phyloP scores from a whole-genome alignment of 2,797 vertebrate species.

The Petrocephalus sullivani region DNA sequence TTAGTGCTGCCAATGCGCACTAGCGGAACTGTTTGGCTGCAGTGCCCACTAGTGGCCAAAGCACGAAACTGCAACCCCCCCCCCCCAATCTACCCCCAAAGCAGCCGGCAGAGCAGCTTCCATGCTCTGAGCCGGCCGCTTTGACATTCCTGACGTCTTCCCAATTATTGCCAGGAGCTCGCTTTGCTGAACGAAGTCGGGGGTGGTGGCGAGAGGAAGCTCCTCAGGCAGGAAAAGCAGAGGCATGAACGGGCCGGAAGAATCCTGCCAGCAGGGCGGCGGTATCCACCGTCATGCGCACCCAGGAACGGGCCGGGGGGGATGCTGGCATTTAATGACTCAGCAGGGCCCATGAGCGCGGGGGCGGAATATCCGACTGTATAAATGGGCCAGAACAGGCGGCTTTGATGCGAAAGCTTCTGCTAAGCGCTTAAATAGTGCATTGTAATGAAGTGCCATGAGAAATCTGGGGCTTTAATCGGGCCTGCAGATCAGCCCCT shows the following conservation, averaged over 20 bases:
- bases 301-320: background rate
- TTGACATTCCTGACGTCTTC: background rate
- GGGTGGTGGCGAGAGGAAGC: background rate
- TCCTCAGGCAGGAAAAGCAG: background rate
- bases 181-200: background rate
- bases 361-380: background rate
- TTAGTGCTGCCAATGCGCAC: slow-evolving; percentile 30
- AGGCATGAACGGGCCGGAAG: background rate
- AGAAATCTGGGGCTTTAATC: slow-evolving; percentile 1
- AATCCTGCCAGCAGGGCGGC: background rate
- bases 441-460: background rate
- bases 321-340: background rate
- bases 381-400: background rate
- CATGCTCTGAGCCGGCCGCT: slow-evolving; percentile 27
- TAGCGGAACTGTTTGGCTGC: slow-evolving; percentile 56
- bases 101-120: background rate
- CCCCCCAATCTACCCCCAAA: background rate
- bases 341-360: background rate
- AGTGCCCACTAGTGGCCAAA: slow-evolving; percentile 66
- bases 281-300: background rate
- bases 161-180: slow-evolving; percentile 16
- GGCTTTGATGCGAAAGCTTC: background rate
- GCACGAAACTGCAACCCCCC: background rate
- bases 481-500: background rate
- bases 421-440: slow-evolving; percentile 15